phyloP scores from a whole-genome alignment of 1,140 invertebrate species.

The Diabrotica undecimpunctata region DNA sequence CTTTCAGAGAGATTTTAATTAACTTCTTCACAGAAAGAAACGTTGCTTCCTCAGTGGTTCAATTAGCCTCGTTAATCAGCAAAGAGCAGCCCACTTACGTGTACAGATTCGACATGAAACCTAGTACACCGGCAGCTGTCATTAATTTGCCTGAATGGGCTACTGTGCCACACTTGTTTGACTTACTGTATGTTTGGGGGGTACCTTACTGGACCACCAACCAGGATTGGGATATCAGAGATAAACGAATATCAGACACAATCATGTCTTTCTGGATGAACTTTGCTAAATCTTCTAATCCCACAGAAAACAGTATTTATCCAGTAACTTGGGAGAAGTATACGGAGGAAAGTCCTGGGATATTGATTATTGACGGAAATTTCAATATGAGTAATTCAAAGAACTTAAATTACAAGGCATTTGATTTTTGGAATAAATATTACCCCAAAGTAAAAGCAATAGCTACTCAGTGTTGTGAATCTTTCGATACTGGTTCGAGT shows the following conservation, averaged over 20 bases:
- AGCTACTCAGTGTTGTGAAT: slow-evolving; percentile 67
- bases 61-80: slow-evolving; percentile 61
- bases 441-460: slow-evolving; percentile 69
- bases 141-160: slow-evolving; percentile 69
- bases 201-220: slow-evolving; percentile 61
- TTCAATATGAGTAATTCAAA: slow-evolving; percentile 66
- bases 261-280: slow-evolving; percentile 74
- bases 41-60: slow-evolving; percentile 64
- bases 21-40: slow-evolving; percentile 70
- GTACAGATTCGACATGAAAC: slow-evolving; percentile 73
- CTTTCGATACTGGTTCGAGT: slow-evolving; percentile 36
- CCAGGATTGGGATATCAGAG: slow-evolving; percentile 63
- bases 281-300: slow-evolving; percentile 68
- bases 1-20: slow-evolving; percentile 58
- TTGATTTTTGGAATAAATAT: slow-evolving; percentile 78
- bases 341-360: slow-evolving; percentile 55
- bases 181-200: slow-evolving; percentile 74
- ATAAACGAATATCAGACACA: slow-evolving; percentile 71
- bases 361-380: slow-evolving; percentile 68
- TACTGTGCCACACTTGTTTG: slow-evolving; percentile 72
- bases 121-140: slow-evolving; percentile 58
- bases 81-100: slow-evolving; percentile 59
- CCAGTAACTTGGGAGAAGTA: slow-evolving; percentile 69
- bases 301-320: slow-evolving; percentile 60
- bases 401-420: slow-evolving; percentile 66